Evolutionary conservation across 2,113 vertebrate genomes (phyloP).

Genomic region (Narcine bancroftii): DNA sequence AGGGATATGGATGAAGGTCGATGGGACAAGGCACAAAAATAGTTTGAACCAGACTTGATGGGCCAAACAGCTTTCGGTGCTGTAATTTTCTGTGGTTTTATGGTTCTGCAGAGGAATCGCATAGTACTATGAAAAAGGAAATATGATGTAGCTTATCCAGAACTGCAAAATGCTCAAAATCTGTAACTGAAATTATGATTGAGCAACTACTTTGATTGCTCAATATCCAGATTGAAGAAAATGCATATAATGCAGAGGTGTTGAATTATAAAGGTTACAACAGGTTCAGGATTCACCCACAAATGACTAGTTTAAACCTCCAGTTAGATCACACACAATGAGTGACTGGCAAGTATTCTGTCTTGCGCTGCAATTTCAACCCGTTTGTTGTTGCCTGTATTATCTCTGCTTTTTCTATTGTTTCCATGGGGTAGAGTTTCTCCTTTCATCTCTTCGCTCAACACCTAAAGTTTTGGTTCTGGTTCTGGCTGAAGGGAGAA

Average conservation of each 20-base stretch:
- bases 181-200: neutral
- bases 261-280: conserved; percentile 31
- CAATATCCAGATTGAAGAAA: neutral
- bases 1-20: too few relatives aligned
- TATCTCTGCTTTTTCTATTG: conserved; percentile 9
- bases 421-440: conserved; percentile 23
- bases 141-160: neutral
- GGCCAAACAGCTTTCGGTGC: too few relatives aligned
- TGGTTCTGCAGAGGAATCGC: too few relatives aligned
- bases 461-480: neutral
- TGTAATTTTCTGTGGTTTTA: too few relatives aligned
- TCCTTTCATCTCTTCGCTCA: conserved; percentile 8
- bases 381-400: neutral
- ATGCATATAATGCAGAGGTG: neutral
- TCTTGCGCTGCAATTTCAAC: conserved; percentile 10
- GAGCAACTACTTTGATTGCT: neutral
- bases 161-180: neutral
- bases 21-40: too few relatives aligned
- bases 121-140: neutral
- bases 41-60: too few relatives aligned
- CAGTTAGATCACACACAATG: neutral
- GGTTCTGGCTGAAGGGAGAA: conserved; percentile 12
- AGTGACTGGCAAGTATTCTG: neutral
- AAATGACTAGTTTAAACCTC: conserved; percentile 9
- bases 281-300: neutral